These are phyloP conservation scores for Nemotelus pantherinus DNA, from an alignment of 2,888 invertebrate species.

Conservation along the genomic window DNA sequence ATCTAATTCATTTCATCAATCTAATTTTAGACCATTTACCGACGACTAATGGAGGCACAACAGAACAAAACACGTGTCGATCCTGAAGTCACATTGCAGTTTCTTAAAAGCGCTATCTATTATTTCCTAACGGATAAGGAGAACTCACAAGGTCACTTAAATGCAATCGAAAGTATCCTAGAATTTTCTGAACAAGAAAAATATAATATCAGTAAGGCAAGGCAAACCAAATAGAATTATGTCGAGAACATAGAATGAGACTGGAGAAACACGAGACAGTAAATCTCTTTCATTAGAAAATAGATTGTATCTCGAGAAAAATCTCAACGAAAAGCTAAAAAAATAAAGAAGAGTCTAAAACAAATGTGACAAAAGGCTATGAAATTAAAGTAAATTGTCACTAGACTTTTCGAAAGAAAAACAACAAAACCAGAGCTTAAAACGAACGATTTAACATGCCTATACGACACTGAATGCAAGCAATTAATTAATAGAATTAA, in stretches of 20 bases:
- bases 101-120: slow-evolving; percentile 91
- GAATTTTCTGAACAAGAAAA: slow-evolving; percentile 86
- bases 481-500: slow-evolving; percentile 41
- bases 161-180: slow-evolving; percentile 90
- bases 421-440: slow-evolving; percentile 19
- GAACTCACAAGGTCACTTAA: slow-evolving; percentile 86
- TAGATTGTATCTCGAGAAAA: too few relatives aligned
- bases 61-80: slow-evolving; percentile 79
- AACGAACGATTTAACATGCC: background rate
- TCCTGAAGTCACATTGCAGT: slow-evolving; percentile 91
- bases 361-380: background rate
- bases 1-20: slow-evolving; percentile 10
- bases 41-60: slow-evolving; percentile 81
- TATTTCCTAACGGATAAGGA: slow-evolving; percentile 91
- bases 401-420: background rate
- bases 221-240: slow-evolving; percentile 63
- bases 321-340: too few relatives aligned
- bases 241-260: background rate
- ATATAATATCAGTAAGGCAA: slow-evolving; percentile 79
- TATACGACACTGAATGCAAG: slow-evolving; percentile 3
- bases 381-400: too few relatives aligned
- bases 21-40: slow-evolving; percentile 81
- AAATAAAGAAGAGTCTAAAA: too few relatives aligned
- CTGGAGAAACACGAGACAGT: background rate
- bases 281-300: too few relatives aligned